phyloP scores from a whole-genome alignment of 2,888 invertebrate genomes.

The Aproaerema taeniolella region DNA sequence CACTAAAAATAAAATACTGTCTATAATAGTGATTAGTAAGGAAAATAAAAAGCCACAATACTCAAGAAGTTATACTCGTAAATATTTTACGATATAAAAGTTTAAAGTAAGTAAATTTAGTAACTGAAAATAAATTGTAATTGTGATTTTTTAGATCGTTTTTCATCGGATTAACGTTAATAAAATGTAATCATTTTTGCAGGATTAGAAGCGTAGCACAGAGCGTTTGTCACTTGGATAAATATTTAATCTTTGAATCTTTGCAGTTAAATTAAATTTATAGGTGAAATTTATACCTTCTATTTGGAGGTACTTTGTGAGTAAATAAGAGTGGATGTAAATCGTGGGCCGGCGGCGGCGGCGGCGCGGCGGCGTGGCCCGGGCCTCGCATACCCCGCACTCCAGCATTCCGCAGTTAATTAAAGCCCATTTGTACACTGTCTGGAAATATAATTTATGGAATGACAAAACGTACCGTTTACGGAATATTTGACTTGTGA shows the following conservation, averaged over 20 bases:
- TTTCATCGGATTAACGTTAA: too few species aligned
- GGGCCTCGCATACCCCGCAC: slow-evolving; percentile 53
- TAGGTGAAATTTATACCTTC: slow-evolving; percentile 38
- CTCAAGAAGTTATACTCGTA: too few species aligned
- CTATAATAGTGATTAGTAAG: too few species aligned
- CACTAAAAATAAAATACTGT: too few species aligned
- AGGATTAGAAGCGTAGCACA: too few species aligned
- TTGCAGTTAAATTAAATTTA: slow-evolving; percentile 11
- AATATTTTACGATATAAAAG: too few species aligned
- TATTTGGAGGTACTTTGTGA: slow-evolving; percentile 44
- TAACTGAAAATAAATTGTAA: too few species aligned
- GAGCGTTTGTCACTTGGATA: too few species aligned
- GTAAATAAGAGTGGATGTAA: slow-evolving; percentile 60
- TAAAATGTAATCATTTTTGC: too few species aligned
- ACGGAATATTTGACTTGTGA: slow-evolving; percentile 41
- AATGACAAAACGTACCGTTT: slow-evolving; percentile 48
- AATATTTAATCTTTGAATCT: slow-evolving; percentile 1
- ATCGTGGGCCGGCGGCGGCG: slow-evolving; percentile 52
- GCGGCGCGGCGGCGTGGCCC: slow-evolving; percentile 30
- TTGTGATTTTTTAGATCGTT: too few species aligned
- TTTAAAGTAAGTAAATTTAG: too few species aligned
- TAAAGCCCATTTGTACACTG: slow-evolving; percentile 72
- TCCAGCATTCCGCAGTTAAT: slow-evolving; percentile 71
- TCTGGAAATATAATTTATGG: slow-evolving; percentile 68
- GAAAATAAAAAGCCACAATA: too few species aligned